A percentile compares a stretch with the other conserved stretches of the same genome.
These are phyloP conservation scores for Phenganax marumi DNA, from an alignment of 92 coral and sea anemone species.

Conservation along the genomic window DNA sequence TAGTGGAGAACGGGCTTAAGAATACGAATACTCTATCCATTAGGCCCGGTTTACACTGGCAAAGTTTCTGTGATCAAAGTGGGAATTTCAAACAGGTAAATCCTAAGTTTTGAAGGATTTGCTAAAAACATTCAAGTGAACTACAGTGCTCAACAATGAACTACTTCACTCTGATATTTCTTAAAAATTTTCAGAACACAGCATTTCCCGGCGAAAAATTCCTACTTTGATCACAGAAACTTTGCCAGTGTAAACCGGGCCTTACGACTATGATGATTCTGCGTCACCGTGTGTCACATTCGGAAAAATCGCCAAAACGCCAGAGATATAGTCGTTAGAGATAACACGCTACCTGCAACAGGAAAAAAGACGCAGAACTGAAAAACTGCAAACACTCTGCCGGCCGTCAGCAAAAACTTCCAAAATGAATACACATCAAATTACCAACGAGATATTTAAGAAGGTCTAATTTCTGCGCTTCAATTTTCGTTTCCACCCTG, in stretches of 20 bases:
- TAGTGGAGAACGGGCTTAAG: no score
- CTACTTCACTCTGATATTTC: no score
- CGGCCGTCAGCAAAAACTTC: background rate
- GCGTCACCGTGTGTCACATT: slow-evolving; percentile 20
- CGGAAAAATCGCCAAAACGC: slow-evolving; percentile 95
- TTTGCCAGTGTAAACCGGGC: no score
- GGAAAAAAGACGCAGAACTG: background rate
- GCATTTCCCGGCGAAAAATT: no score
- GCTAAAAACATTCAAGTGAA: background rate
- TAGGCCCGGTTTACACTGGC: no score
- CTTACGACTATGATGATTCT: background rate
- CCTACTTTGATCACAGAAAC: no score
- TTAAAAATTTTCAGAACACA: no score
- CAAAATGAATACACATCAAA: slow-evolving; percentile 7
- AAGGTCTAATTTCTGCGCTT: slow-evolving; percentile 90
- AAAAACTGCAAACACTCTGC: background rate
- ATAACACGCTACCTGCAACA: slow-evolving; percentile 75
- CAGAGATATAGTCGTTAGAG: slow-evolving; percentile 69
- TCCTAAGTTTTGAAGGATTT: no score
- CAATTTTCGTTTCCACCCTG: slow-evolving; percentile 88
- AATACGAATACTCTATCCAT: background rate
- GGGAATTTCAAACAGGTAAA: no score
- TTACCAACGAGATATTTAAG: slow-evolving; percentile 94
- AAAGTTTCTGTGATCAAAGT: no score
- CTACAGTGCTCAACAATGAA: no score